Base-by-base conservation (phyloP, 2,797 vertebrate species). In the Alectoris magna region DNA sequence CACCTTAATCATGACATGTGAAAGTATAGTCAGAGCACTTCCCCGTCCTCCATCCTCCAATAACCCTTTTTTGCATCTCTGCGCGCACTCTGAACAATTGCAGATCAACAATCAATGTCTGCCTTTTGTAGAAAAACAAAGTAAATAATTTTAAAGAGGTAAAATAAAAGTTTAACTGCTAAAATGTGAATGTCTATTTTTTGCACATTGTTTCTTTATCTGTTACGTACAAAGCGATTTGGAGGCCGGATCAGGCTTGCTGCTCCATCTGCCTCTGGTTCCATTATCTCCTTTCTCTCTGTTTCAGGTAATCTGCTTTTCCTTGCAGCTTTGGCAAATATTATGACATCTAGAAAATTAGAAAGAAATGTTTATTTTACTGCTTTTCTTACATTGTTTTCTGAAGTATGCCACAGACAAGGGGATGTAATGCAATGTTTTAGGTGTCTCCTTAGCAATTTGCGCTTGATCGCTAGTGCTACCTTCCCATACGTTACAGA, bases 111-210 rank as follows among this genome's bases (percentile, higher is more conserved):
- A 96, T 98, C 97, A 97, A 68, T 91, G 91, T 98, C 97, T 97
- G 97, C 97, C 97, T 98, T 98, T 98, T 98, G 94, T 98, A 98
- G 97, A 97, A 97, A 96, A 94, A 93, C 84, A 93, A 96, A 97
- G 95, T 95, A 96, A 98, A 96, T 98, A 98, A 97, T 97, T 98
- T 98, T 97, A 97, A 98, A 97, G 97, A 96, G 91, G 94, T 96
- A 97, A 97, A 98, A 98, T 98, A 97, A 98, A 98, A 97, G 90
- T 97, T 97, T 97, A 97, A 98, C 95, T 97, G 97, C 97, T 98
- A 97, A 98, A 98, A 98, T 98, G 98, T 98, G 98, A 98, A 98
- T 98, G 97, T 98, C 98, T 98, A 97, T 98, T 98, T 98, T 98
- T 98, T 98, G 98, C 98, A 98, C 98, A 98, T 96, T 92, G 92